Percentiles rank a stretch among this genome's conserved stretches.
phyloP scores from a whole-genome alignment of 2,888 invertebrate species.

The Ormyrus nitidulus region DNA sequence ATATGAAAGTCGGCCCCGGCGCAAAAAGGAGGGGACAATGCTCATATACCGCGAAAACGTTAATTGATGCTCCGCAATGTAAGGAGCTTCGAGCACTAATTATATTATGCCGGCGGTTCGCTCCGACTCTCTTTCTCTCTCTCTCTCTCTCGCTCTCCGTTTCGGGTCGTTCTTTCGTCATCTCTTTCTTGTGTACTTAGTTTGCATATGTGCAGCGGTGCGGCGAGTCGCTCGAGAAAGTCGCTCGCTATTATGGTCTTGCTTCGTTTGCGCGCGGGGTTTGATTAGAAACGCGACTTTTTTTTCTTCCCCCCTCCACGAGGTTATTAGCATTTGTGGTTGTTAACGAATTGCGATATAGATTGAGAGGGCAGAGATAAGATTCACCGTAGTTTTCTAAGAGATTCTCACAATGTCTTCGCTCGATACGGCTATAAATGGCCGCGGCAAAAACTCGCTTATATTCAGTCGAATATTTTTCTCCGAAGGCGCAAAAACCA shows the following conservation, averaged over 20 bases:
- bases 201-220: constrained; percentile 5
- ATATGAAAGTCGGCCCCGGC: constrained; percentile 21
- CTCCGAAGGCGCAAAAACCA: too few relatives aligned
- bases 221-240: background rate
- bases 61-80: constrained; percentile 53
- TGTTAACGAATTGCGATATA: too few relatives aligned
- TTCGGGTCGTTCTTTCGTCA: constrained; percentile 39
- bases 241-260: background rate
- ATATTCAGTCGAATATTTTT: too few relatives aligned
- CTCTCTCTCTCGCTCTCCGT: constrained; percentile 6
- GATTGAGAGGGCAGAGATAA: too few relatives aligned
- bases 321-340: too few relatives aligned
- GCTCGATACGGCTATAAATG: too few relatives aligned
- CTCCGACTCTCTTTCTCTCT: constrained; percentile 30
- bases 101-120: constrained; percentile 33
- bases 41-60: constrained; percentile 56
- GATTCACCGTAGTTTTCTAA: too few relatives aligned
- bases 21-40: constrained; percentile 46
- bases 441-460: too few relatives aligned
- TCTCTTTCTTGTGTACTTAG: constrained; percentile 18
- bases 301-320: too few relatives aligned
- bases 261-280: background rate
- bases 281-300: too few relatives aligned
- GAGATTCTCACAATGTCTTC: too few relatives aligned
- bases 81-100: constrained; percentile 51